Percentiles rank a stretch among this genome's conserved stretches.
Evolutionary conservation across 23 tunicate species (phyloP).

Genomic region (Styela plicata): DNA sequence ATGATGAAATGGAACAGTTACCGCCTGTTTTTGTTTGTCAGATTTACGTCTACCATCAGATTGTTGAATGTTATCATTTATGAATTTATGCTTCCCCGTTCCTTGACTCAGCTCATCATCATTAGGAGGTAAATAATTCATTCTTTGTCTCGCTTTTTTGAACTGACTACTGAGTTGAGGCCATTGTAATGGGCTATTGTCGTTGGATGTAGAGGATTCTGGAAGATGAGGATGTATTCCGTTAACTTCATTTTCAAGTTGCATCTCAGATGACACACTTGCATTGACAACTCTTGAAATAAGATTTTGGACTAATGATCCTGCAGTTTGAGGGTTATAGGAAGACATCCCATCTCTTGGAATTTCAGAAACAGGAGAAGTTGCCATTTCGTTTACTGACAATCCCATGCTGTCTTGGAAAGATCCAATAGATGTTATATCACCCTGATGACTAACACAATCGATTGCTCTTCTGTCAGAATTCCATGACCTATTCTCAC

Average conservation of each 20-base stretch:
- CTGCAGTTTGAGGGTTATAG: not conserved
- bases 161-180: constrained; percentile 1
- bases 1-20: constrained; percentile 20
- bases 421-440: constrained; percentile 12
- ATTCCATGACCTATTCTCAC: not conserved
- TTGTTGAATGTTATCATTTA: not conserved
- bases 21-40: not conserved
- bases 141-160: constrained; percentile 14
- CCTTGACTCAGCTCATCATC: constrained; percentile 13
- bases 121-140: constrained; percentile 6
- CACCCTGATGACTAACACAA: constrained; percentile 9
- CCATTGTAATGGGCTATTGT: constrained; percentile 1
- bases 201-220: not conserved
- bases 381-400: constrained; percentile 14
- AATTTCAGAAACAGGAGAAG: not conserved
- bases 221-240: not conserved
- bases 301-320: not conserved
- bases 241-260: constrained; percentile 16
- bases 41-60: constrained; percentile 10
- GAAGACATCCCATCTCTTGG: not conserved
- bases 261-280: not conserved
- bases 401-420: constrained; percentile 23
- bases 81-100: not conserved
- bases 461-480: constrained; percentile 2
- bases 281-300: constrained; percentile 7